Conservation (phyloP, 2,113 vertebrate genomes). For the Corapipo altera region DNA sequence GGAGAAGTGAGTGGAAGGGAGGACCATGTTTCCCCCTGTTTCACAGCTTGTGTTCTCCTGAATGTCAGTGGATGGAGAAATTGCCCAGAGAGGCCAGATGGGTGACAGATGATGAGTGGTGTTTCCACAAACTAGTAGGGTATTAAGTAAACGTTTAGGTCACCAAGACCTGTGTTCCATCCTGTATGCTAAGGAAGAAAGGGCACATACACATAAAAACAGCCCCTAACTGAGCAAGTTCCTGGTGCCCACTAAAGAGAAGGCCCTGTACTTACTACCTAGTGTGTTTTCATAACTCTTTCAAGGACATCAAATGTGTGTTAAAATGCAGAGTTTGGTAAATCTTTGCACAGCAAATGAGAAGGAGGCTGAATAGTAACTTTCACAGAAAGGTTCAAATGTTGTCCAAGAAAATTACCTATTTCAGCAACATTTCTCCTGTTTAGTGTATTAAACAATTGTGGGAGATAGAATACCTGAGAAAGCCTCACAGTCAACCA, state of each 20-base stretch:
- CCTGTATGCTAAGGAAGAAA: not conserved
- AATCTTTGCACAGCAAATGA: not conserved
- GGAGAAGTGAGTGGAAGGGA: not conserved
- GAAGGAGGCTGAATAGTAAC: not conserved
- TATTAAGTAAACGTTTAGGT: not conserved
- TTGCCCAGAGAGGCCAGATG: not conserved
- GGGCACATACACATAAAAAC: not conserved
- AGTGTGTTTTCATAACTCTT: not conserved
- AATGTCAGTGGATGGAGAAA: not conserved
- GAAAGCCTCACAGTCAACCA: not conserved
- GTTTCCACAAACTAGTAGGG: not conserved
- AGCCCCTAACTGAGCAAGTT: not conserved
- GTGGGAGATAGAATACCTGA: not conserved
- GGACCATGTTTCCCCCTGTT: fast-evolving
- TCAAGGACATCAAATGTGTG: not conserved
- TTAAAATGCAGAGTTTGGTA: not conserved
- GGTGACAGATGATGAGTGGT: not conserved
- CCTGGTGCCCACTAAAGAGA: not conserved
- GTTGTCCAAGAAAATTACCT: fast-evolving
- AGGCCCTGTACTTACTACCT: not conserved
- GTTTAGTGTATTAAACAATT: not conserved
- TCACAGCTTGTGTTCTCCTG: not conserved
- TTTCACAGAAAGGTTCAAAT: not conserved
- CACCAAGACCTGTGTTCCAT: not conserved
- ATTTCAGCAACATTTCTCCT: not conserved